Evolutionary conservation across 2,888 invertebrate genomes (phyloP), one percentile per base, ranked within the genome.

Genomic region (Chymomyza fuscimana): DNA sequence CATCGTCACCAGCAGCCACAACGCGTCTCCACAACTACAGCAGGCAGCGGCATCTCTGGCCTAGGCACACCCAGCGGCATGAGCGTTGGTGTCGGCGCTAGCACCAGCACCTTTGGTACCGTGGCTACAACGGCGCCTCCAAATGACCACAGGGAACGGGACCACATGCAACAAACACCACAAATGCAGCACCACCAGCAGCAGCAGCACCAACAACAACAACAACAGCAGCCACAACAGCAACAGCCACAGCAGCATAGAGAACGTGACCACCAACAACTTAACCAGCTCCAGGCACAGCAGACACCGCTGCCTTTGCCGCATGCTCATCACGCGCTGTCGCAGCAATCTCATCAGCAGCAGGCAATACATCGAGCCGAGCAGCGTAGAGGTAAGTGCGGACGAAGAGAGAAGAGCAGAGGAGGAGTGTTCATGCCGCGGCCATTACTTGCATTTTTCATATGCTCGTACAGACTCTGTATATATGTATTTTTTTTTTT

Each of bases 281-380:
- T 77, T 9, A 46, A 29, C 15, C 70, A 67, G 6, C 78, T 70
- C 6, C 67, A 63, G 36, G 78, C 72, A 36, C 76, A 74, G 56
- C 74, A 72, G 59, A 82, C 77, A 59, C 74, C 69, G 60, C 50
- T 77, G 46, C 70, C 70, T 12, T 70, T 87, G 72, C 85, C 86
- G 2, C 87, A 87, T 64, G 86, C 87, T 29, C 83, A 83, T 74
- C 83, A 83, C 64, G 83, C 83, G 12, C 54, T 83, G 66, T 88
- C 88, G 88, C 88, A 87, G 87, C 88, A 88, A 32, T 82, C 86
- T 50, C 84, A 85, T 36, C 88, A 88, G 74, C 84, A 84, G 85
- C 87, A 88, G 77, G 84, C 87, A 25, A 88, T 88, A 70, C 86
- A 84, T 63, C 74, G 84, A 70, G 83, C 83, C 67, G 84, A 84